phyloP scores from a whole-genome alignment of 35 echinoderm and acorn worm species.

The Apostichopus parvimensis region DNA sequence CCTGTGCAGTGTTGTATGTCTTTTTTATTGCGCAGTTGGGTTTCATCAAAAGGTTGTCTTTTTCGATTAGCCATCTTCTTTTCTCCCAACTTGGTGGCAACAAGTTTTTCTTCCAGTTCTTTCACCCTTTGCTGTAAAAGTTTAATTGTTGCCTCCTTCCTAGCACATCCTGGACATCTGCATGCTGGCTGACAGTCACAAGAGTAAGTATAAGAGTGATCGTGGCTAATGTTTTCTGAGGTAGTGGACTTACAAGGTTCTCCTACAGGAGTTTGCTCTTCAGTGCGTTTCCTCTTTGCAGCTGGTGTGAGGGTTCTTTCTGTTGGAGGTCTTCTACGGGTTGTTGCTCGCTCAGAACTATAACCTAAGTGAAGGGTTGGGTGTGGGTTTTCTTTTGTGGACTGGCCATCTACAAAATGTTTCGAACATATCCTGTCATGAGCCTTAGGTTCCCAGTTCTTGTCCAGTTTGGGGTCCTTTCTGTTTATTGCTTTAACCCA shows the following conservation, averaged over 20 bases:
- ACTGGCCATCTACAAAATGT: constrained; percentile 14
- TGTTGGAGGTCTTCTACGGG: neutral
- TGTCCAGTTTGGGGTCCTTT: neutral
- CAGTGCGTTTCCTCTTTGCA: neutral
- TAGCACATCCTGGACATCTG: constrained; percentile 1
- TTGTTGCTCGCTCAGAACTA: neutral
- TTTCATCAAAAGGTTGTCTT: constrained; percentile 15
- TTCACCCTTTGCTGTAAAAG: neutral
- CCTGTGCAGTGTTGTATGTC: neutral
- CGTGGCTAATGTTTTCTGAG: neutral
- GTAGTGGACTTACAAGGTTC: neutral
- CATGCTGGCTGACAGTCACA: constrained; percentile 8
- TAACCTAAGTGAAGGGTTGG: neutral
- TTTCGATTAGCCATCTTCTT: neutral
- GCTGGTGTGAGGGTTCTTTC: constrained; percentile 1
- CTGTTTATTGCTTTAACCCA: constrained; percentile 16
- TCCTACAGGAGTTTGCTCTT: neutral
- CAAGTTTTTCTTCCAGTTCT: neutral
- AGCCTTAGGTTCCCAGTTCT: constrained; percentile 1
- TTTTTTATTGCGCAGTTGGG: neutral
- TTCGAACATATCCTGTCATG: constrained; percentile 2
- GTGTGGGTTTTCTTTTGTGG: neutral
- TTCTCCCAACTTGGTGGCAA: constrained; percentile 14
- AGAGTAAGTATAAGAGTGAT: neutral
- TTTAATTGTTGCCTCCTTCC: neutral